Percentiles rank a stretch among this genome's conserved stretches.
Conservation (phyloP, 1,140 invertebrate genomes). For the Atta cephalotes region DNA sequence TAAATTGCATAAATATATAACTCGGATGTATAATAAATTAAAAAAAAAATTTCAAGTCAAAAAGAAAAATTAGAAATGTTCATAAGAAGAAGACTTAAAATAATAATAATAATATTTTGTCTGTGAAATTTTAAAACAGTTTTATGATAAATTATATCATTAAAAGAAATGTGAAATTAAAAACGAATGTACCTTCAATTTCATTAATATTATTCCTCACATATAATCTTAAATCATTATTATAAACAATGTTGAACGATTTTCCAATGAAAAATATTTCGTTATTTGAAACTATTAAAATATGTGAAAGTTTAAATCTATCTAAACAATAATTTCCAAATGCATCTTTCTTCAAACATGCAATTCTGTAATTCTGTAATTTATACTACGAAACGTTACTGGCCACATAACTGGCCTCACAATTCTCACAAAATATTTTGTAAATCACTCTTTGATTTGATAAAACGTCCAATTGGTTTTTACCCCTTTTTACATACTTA, state of each 20-base stretch:
- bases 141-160: not conserved
- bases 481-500: too few species aligned
- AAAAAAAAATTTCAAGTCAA: not conserved
- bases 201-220: not conserved
- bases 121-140: not conserved
- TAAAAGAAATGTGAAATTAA: not conserved
- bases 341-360: too few species aligned
- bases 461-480: too few species aligned
- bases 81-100: not conserved
- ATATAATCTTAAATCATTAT: not conserved
- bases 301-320: too few species aligned
- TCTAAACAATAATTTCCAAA: too few species aligned
- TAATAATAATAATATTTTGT: conserved; percentile 19
- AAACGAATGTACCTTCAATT: not conserved
- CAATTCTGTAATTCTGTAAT: too few species aligned
- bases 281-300: too few species aligned
- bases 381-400: too few species aligned
- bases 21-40: not conserved
- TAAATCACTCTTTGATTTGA: too few species aligned
- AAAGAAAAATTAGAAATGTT: conserved; percentile 3
- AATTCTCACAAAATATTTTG: too few species aligned
- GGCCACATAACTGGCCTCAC: too few species aligned
- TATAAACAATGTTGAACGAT: conserved; percentile 1
- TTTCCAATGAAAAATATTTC: conserved; percentile 8
- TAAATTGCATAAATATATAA: not conserved